phyloP scores from a whole-genome alignment of 2,113 vertebrate species.

The Dryoscopus gambensis region DNA sequence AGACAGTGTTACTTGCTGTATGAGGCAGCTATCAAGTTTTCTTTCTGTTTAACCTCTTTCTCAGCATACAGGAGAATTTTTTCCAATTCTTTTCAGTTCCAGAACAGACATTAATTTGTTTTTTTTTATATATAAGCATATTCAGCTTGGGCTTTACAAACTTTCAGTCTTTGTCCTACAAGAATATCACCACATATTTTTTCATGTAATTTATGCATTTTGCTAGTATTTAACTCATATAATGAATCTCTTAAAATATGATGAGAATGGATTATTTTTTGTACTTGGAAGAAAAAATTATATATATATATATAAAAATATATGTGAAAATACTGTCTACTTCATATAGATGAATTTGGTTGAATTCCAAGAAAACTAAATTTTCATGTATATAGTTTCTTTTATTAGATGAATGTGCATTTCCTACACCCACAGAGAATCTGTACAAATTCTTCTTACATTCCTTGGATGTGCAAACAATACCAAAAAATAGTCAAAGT shows the following conservation, averaged over 20 bases:
- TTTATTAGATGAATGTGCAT: slow-evolving; percentile 10
- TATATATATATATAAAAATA: background rate
- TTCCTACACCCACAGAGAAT: background rate
- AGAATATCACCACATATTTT: background rate
- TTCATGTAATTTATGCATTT: background rate
- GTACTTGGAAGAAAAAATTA: background rate
- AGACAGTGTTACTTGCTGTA: background rate
- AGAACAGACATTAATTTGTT: background rate
- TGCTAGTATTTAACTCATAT: background rate
- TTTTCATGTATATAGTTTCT: background rate
- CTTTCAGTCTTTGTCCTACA: background rate
- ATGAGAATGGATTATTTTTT: background rate
- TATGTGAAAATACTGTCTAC: background rate
- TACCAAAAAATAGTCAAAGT: background rate
- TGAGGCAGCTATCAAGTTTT: slow-evolving; percentile 6
- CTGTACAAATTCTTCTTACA: slow-evolving; percentile 1
- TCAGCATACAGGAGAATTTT: background rate
- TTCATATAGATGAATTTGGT: background rate
- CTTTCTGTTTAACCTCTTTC: background rate
- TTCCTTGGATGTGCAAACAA: slow-evolving; percentile 25
- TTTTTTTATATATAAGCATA: background rate
- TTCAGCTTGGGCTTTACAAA: background rate
- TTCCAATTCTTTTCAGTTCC: background rate
- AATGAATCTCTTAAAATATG: background rate
- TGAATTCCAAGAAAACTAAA: slow-evolving; percentile 3